These are phyloP conservation scores for Trichosurus vulpecula DNA, from an alignment of 2,797 vertebrate genomes.

Conservation along the genomic window DNA sequence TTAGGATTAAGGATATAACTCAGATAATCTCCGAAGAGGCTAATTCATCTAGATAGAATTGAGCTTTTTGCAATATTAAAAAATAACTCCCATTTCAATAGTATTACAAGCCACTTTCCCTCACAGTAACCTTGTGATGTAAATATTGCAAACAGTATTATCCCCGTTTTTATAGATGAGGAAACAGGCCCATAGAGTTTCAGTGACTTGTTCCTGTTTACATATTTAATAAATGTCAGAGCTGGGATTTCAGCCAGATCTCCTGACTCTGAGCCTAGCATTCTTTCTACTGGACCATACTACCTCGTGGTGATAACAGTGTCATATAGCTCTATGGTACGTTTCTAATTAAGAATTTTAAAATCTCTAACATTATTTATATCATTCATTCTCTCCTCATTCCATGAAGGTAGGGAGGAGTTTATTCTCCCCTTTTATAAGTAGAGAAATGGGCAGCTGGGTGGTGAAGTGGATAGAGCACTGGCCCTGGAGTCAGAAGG, in stretches of 20 bases:
- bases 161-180: neutral
- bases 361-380: neutral
- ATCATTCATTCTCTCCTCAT: neutral
- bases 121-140: neutral
- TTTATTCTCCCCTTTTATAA: neutral
- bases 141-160: neutral
- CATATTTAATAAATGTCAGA: neutral
- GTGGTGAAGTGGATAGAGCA: neutral
- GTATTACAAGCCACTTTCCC: neutral
- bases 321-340: constrained; percentile 46
- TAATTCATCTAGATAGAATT: neutral
- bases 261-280: neutral
- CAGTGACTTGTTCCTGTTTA: neutral
- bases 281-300: neutral
- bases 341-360: constrained; percentile 58
- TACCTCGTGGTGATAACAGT: constrained; percentile 37
- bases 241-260: neutral
- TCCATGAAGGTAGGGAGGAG: neutral
- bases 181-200: neutral
- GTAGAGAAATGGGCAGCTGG: neutral
- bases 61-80: neutral
- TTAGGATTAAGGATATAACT: neutral
- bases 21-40: neutral
- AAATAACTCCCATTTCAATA: neutral
- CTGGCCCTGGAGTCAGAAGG: neutral